These are phyloP conservation scores for Osmoderma eremita DNA, from an alignment of 2,888 invertebrate genomes.

Conservation along the genomic window DNA sequence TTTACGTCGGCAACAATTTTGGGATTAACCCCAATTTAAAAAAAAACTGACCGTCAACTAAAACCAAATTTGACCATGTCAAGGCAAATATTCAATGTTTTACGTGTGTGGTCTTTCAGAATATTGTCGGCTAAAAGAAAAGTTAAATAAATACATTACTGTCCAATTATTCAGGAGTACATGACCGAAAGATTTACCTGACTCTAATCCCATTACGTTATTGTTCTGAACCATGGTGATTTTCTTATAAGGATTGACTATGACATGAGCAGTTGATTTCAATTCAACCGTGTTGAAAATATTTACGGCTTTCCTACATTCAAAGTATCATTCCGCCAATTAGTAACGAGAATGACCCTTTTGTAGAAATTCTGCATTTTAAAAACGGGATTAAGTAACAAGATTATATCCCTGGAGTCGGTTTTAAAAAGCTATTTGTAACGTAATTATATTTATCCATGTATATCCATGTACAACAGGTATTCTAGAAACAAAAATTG, in stretches of 20 bases:
- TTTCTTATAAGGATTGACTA: slow-evolving; percentile 8
- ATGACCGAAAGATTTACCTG: slow-evolving; percentile 22
- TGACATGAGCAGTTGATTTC: slow-evolving; percentile 29
- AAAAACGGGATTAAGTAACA: too few relatives aligned
- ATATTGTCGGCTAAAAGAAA: background rate
- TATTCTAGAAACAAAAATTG: background rate
- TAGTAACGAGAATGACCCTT: too few relatives aligned
- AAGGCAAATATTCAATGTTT: too few relatives aligned
- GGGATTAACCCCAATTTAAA: too few relatives aligned
- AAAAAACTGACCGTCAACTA: too few relatives aligned
- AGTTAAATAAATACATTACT: slow-evolving; percentile 30
- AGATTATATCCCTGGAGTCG: too few relatives aligned
- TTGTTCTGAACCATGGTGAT: slow-evolving; percentile 5
- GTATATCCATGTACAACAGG: too few relatives aligned
- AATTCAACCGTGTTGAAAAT: slow-evolving; percentile 23
- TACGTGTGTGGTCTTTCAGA: slow-evolving; percentile 2
- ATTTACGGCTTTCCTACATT: slow-evolving; percentile 10
- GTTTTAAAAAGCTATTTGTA: too few relatives aligned
- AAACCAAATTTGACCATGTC: too few relatives aligned
- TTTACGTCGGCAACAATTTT: too few relatives aligned
- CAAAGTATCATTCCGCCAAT: background rate
- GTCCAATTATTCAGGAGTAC: slow-evolving; percentile 18
- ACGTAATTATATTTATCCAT: background rate
- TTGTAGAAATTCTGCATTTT: background rate
- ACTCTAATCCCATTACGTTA: slow-evolving; percentile 6